Evolutionary conservation across 2,888 invertebrate species (phyloP), one percentile per base, ranked within the genome.

Genomic region (Xestia rhomboidea): DNA sequence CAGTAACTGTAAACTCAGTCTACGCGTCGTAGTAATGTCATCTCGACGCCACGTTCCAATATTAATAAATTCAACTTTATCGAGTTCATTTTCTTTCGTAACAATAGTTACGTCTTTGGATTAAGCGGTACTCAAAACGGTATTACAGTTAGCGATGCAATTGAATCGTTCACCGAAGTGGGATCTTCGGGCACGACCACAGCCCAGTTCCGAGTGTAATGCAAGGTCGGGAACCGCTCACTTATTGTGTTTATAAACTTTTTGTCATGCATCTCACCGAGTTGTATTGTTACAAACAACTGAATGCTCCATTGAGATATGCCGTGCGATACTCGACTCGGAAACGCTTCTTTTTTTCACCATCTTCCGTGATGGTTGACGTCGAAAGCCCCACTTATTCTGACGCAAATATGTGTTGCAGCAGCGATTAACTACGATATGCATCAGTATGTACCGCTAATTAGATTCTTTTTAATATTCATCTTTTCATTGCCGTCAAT

Each of bases 241-340:
- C 88, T 93, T 93, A 95, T 95, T 95, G 94, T 95, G 92, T 92
- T 93, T 91, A 91, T 92, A 93, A 94, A 90, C 85, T 94, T 95
- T 94, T 95, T 95, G 93, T 95, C 94, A 94, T 93, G 93, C 94
- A 94, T 94, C 93, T 94, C 94, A 92, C 93, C 89, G 91, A 90
- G 89, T 91, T 91, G 92, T 93, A 94, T 94, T 95, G 94, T 95
- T 94, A 89, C 88, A 90, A 91, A 90, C 91, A 90, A 92, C 90
- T 91, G 94, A 92, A 93, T 94, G 92, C 92, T 95, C 93, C 89
- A 95, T 94, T 94, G 93, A 95, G 92, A 94, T 94, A 93, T 93
- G 92, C 92, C 94, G 95, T 95, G 95, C 95, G 93, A 94, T 95
- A 94, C 91, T 91, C 90, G 87, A 92, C 89, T 93, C 92, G 93